Base-by-base conservation (phyloP, 2,888 invertebrate species). In the Phlogophora meticulosa region DNA sequence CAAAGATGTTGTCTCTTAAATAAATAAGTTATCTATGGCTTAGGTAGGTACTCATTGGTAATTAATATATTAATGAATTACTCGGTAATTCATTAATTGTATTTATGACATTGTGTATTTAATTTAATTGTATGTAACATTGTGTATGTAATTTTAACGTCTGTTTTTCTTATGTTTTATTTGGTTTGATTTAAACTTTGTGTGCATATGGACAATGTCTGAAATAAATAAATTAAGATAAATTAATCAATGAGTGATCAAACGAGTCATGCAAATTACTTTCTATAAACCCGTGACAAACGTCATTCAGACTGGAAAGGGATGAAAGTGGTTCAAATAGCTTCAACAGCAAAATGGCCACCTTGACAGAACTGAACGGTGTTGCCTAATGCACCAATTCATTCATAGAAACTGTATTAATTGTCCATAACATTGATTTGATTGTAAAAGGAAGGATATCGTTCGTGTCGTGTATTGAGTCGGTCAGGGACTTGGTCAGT, bases 391-490 rank as follows among this genome's bases (percentile, higher is more conserved):
- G 28, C 10, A 45, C 24, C 71, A 46, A 56, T 64, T 52, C 51
- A 66, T 62, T 65, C 51, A 68, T 38, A 67, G 53, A 81, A 69
- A 52, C 32, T 13, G 43, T 60, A n/a, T 24, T 4, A 49, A 59
- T 52, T 55, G 45, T 20, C 22, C 9, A 52, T 40, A 45, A 40
- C 24, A 4, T 17, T 24, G 24, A 40, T 53, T 75, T 59, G 28
- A 20, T 61, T 65, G 40, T 36, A 61, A 72, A 66, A 60, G 60
- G 63, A 81, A 76, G 52, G 68, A 72, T 75, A 71, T 68, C 24
- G 40, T 52, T 56, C 17, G 28, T 22, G 28, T 28, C 28, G 28
- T 46, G 20, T 52, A 38, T 38, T 59, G 24, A 70, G 15, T 40
- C 20, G 73, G 66, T 66, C 72, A 75, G 11, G 77, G 78, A 15